Conservation (phyloP, 2,113 vertebrate species). For the Varanus komodoensis region DNA sequence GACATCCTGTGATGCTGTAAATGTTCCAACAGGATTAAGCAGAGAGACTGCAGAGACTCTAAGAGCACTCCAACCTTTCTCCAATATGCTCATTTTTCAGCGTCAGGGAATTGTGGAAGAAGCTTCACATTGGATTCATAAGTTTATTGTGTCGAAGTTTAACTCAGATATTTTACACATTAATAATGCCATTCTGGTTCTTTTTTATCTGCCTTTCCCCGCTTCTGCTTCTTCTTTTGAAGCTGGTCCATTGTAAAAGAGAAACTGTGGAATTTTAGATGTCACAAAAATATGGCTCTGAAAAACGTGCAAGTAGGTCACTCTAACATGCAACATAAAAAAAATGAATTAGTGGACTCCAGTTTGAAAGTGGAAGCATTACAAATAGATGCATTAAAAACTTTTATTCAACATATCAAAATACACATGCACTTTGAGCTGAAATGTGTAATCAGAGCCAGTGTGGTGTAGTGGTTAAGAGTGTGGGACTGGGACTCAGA, state of each 20-base stretch:
- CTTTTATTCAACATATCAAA: not conserved
- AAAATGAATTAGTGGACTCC: not conserved
- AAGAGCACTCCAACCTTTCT: constrained; percentile 47
- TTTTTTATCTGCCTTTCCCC: not conserved
- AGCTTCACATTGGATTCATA: constrained; percentile 8
- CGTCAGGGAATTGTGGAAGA: constrained; percentile 9
- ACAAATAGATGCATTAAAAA: constrained; percentile 24
- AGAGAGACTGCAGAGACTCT: constrained; percentile 41
- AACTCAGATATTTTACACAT: constrained; percentile 10
- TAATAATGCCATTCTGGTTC: constrained; percentile 12
- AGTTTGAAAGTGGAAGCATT: not conserved
- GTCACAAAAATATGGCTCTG: constrained; percentile 21
- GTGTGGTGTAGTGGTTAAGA: too few relatives aligned
- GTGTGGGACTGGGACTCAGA: too few relatives aligned
- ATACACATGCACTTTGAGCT: not conserved
- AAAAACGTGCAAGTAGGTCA: not conserved
- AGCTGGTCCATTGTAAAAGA: not conserved
- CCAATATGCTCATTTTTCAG: constrained; percentile 62
- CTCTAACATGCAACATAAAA: not conserved
- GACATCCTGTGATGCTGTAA: constrained; percentile 47
- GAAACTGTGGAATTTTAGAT: not conserved
- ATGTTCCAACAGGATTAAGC: constrained; percentile 63
- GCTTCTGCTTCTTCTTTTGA: not conserved
- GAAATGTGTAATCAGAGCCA: not conserved
- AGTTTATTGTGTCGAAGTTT: constrained; percentile 26